phyloP scores from a whole-genome alignment of 2,888 invertebrate genomes.

The Lobophora halterata region DNA sequence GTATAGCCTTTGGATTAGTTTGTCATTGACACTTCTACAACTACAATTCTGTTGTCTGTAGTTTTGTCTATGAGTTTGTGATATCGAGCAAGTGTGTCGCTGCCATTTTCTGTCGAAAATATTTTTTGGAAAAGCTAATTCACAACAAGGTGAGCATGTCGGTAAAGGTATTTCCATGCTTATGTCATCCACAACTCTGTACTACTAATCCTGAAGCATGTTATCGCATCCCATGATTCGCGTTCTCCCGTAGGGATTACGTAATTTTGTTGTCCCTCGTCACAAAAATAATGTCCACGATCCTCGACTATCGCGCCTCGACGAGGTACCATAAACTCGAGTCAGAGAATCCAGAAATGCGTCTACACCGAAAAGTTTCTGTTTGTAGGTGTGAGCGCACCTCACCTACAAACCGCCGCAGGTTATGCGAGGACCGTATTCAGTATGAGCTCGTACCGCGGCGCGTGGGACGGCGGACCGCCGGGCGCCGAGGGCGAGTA shows the following conservation, averaged over 20 bases:
- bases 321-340: conserved; percentile 60
- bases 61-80: conserved; percentile 53
- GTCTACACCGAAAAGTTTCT: conserved; percentile 85
- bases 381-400: conserved; percentile 84
- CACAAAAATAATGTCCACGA: conserved; percentile 60
- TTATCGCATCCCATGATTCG: conserved; percentile 42
- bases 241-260: conserved; percentile 63
- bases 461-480: conserved; percentile 78
- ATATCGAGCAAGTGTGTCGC: conserved; percentile 60
- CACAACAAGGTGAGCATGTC: conserved; percentile 68
- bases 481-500: conserved; percentile 78
- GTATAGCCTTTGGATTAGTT: conserved; percentile 12
- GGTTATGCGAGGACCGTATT: conserved; percentile 72
- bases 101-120: conserved; percentile 70
- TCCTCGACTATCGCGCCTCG: conserved; percentile 52
- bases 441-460: conserved; percentile 76
- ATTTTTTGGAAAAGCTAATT: conserved; percentile 48
- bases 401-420: conserved; percentile 81
- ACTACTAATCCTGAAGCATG: conserved; percentile 52
- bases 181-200: conserved; percentile 34
- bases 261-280: conserved; percentile 75
- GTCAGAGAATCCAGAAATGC: conserved; percentile 56
- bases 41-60: conserved; percentile 4
- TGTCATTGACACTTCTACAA: conserved; percentile 2
- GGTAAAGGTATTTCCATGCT: conserved; percentile 52